Percentiles rank a stretch among this genome's conserved stretches.
These are phyloP conservation scores for Netelia fuscicornis DNA, from an alignment of 2,888 invertebrate species.

Conservation along the genomic window DNA sequence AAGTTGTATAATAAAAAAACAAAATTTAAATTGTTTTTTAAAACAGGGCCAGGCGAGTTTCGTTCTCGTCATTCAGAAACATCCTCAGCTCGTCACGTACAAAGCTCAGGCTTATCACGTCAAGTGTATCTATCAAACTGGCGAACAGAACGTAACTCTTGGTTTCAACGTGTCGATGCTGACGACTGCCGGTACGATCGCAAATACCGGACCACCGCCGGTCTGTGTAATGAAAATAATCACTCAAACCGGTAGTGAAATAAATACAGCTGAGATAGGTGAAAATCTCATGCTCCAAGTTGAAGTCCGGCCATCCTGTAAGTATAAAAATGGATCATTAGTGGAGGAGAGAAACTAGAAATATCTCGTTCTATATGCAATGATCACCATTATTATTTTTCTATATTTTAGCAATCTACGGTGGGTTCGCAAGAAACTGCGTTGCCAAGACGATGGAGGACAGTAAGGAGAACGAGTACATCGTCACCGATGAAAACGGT, in stretches of 20 bases:
- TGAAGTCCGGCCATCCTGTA: constrained; percentile 91
- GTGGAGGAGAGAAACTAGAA: neutral
- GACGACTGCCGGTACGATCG: constrained; percentile 97
- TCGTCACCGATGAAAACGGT: constrained; percentile 97
- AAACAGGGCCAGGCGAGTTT: constrained; percentile 95
- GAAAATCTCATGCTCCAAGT: constrained; percentile 95
- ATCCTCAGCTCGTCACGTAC: constrained; percentile 97
- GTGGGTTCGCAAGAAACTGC: constrained; percentile 96
- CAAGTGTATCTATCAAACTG: constrained; percentile 97
- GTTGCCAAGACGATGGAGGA: constrained; percentile 97
- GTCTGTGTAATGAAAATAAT: constrained; percentile 97
- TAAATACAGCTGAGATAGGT: constrained; percentile 96
- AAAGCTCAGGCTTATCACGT: constrained; percentile 98
- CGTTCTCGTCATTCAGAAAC: constrained; percentile 97
- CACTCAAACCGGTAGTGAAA: constrained; percentile 93
- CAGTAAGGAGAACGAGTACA: constrained; percentile 95
- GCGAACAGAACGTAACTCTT: constrained; percentile 95
- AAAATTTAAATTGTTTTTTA: constrained; percentile 27
- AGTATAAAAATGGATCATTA: constrained; percentile 72
- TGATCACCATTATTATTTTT: neutral
- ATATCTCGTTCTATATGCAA: neutral
- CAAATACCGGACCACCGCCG: constrained; percentile 97
- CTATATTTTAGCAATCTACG: constrained; percentile 91
- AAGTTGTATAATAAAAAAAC: neutral
- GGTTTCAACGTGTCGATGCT: constrained; percentile 98